Base-by-base conservation (phyloP, 2,888 invertebrate species). In the Limnephilus auricula region DNA sequence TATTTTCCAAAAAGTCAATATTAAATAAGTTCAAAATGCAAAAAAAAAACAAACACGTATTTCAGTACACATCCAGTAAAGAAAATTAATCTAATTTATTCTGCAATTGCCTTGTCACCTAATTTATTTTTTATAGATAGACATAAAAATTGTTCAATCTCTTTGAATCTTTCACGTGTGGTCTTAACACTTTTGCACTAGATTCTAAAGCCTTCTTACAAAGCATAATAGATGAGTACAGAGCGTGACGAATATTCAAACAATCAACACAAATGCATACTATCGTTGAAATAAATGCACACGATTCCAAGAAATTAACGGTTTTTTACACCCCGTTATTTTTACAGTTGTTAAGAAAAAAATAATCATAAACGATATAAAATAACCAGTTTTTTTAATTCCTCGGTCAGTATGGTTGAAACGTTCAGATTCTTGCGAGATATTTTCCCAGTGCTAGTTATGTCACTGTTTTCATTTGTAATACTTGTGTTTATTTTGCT, bases 381-480 rank as follows among this genome's bases (percentile, higher is more conserved):
- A 91, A 79, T 12, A 30, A 30, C 31, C 45, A 15, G 25, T 25
- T n/a, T 30, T 37, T 30, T 37, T 78, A 18, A 15, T n/a, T 25
- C 45, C 32, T 50, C 30, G 30, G 50, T 85, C 92, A 92, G 92
- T 92, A 90, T 90, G 90, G 84, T 79, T 82, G 30, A 79, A 83
- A 37, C n/a, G 25, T 80, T 32, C 15, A 32, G 9, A 45, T 13
- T 31, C 10, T 25, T n/a, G 12, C 30, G 31, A 31, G 31, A 25
- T 89, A 40, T 65, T 30, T 30, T 45, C 30, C 4, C 45, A 15
- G 34, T 80, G 82, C 32, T 90, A 34, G 79, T 65, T 50, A 92
- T 92, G 91, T 90, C 91, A 3, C 6, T 88, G 30, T 37, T 92
- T 78, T 65, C 91, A 32, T 79, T 92, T 83, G n/a, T 90, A 34